Percentiles rank a stretch among this genome's conserved stretches.
Conservation (phyloP, 2,888 invertebrate species). For the Homarus gammarus region DNA sequence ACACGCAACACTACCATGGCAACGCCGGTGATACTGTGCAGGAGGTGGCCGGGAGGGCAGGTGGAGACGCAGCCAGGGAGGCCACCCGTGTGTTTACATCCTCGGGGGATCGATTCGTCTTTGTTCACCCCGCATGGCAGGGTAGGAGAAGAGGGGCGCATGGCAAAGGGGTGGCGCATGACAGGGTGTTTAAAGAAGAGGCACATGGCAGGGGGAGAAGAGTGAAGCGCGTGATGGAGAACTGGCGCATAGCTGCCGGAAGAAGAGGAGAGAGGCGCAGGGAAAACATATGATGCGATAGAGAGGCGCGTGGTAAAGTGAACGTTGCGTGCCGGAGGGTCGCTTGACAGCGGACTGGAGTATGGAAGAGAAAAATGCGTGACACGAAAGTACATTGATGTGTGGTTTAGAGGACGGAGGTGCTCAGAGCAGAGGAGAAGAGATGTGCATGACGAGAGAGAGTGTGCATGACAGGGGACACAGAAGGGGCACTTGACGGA, state of each 20-base stretch:
- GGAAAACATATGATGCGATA: background rate
- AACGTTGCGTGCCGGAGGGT: no score
- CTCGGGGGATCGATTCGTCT: slow-evolving; percentile 54
- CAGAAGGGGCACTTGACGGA: background rate
- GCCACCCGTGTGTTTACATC: slow-evolving; percentile 51
- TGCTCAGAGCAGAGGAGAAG: background rate
- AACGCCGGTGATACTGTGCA: background rate
- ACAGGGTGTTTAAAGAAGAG: background rate
- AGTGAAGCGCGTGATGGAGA: background rate
- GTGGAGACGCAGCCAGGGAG: background rate
- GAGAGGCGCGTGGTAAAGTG: no score
- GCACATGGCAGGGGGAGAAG: background rate
- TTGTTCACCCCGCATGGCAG: slow-evolving; percentile 53
- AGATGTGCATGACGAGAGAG: background rate
- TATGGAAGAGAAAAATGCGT: background rate
- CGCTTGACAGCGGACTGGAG: background rate
- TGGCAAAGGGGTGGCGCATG: slow-evolving; percentile 14
- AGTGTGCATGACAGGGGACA: no score
- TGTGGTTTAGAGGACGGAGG: background rate
- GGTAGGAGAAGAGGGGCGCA: slow-evolving; percentile 42
- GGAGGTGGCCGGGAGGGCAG: background rate
- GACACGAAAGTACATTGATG: background rate
- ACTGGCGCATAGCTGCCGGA: background rate
- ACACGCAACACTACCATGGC: background rate
- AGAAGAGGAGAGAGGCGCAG: background rate